Evolutionary conservation across 2,888 invertebrate genomes (phyloP).

Genomic region (Papilio gigon): DNA sequence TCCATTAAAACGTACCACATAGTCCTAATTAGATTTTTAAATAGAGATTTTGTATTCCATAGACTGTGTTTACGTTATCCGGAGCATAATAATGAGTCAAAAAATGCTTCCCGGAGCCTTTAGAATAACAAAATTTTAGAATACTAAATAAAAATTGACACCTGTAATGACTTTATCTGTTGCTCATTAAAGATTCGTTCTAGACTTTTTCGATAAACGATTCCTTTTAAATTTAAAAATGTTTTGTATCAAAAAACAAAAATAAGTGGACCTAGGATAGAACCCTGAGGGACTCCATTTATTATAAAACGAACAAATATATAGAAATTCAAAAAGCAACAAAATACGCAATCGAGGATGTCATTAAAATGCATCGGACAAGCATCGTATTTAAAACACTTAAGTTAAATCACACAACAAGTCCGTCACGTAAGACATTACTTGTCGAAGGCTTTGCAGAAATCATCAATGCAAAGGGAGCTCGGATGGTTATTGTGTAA

Average conservation of each 20-base stretch:
- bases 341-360: constrained; percentile 4
- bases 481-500: not conserved
- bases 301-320: not conserved
- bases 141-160: too few species aligned
- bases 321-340: not conserved
- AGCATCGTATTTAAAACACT: constrained; percentile 5
- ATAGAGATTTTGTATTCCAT: too few species aligned
- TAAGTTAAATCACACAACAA: not conserved
- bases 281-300: not conserved
- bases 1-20: not conserved
- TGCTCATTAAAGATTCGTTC: too few species aligned
- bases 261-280: not conserved
- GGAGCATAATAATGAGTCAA: too few species aligned
- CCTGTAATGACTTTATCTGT: too few species aligned
- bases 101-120: too few species aligned
- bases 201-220: too few species aligned
- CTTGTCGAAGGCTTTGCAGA: constrained; percentile 2
- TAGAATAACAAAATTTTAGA: too few species aligned
- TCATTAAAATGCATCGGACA: constrained; percentile 6
- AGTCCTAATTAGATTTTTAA: not conserved
- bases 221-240: not conserved
- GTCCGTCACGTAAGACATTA: not conserved
- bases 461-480: constrained; percentile 10
- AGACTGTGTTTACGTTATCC: too few species aligned
- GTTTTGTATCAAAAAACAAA: not conserved